phyloP scores from a whole-genome alignment of 2,113 vertebrate genomes.

The Megatriorchis doriae region DNA sequence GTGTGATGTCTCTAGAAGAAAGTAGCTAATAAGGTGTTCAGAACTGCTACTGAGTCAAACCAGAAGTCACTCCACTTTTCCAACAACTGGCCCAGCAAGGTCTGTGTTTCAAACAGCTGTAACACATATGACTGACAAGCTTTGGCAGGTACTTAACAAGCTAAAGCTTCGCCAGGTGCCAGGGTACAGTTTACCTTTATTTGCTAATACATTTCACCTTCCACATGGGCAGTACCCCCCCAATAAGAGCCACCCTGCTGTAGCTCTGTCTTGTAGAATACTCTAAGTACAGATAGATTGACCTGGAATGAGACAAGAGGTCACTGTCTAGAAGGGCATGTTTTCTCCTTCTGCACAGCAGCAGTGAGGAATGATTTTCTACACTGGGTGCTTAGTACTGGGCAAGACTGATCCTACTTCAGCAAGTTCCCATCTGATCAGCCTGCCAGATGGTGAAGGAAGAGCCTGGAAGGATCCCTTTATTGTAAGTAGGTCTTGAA shows the following conservation, averaged over 20 bases:
- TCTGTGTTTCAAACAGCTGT: background rate
- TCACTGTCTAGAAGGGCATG: background rate
- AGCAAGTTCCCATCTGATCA: background rate
- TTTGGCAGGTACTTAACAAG: background rate
- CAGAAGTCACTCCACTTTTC: background rate
- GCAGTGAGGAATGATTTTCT: background rate
- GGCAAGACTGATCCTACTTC: background rate
- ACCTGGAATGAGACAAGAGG: background rate
- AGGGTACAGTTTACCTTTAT: background rate
- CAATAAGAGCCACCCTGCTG: background rate
- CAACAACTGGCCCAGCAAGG: background rate
- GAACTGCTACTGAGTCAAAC: background rate
- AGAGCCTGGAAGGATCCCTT: background rate
- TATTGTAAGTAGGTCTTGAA: background rate
- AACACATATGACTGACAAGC: rapidly evolving
- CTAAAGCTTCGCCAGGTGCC: background rate
- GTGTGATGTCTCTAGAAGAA: background rate
- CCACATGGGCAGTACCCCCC: background rate
- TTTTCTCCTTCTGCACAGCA: background rate
- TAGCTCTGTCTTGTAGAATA: background rate
- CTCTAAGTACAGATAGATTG: background rate
- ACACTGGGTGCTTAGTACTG: background rate
- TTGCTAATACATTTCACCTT: background rate
- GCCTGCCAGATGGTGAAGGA: background rate
- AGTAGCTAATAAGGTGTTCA: background rate